Evolutionary conservation across 1,140 invertebrate genomes (phyloP).

Genomic region (Tenebrio molitor): DNA sequence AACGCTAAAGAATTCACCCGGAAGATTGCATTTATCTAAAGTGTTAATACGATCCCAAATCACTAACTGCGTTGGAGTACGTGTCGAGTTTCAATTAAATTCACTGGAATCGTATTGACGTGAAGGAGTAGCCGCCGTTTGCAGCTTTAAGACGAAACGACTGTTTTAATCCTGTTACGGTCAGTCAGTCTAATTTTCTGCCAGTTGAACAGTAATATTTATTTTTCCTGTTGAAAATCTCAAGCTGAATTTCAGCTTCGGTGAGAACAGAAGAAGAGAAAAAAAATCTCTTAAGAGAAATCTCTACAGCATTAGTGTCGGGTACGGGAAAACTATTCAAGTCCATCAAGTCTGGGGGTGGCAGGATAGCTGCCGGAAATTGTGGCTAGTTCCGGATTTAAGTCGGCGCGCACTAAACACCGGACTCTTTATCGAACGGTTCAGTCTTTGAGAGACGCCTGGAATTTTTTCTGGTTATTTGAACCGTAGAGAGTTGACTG

Average conservation of each 20-base stretch:
- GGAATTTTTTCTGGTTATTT: conserved; percentile 33
- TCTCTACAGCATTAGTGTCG: neutral
- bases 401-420: conserved; percentile 34
- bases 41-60: no score
- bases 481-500: conserved; percentile 17
- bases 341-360: conserved; percentile 6
- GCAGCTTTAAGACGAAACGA: no score
- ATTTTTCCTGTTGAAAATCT: neutral
- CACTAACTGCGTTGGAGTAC: no score
- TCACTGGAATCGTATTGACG: no score
- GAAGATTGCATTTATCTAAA: no score
- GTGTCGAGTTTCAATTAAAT: no score
- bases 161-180: no score
- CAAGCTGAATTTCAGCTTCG: no score
- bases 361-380: conserved; percentile 20
- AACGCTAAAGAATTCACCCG: no score
- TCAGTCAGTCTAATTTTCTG: no score
- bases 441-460: conserved; percentile 2
- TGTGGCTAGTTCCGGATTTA: conserved; percentile 39
- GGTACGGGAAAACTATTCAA: conserved; percentile 1
- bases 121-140: no score
- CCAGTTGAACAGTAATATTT: no score
- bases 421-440: conserved; percentile 37
- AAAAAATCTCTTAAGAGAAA: neutral
- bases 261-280: neutral